Conservation (phyloP, 2,888 invertebrate genomes). For the Mythimna pallens region DNA sequence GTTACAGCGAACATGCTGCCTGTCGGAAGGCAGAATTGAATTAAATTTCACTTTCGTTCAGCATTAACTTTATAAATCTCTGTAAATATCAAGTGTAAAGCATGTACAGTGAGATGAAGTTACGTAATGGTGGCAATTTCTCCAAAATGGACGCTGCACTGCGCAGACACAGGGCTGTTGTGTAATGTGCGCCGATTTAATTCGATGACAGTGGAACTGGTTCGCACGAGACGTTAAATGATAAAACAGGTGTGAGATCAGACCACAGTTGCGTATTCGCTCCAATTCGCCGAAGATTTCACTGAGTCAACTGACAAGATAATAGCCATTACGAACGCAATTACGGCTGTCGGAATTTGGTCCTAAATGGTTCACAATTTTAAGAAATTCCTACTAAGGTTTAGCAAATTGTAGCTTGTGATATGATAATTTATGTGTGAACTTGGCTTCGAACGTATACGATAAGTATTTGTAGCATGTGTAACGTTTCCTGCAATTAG, state of each 20-base stretch:
- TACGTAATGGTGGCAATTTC: slow-evolving; percentile 77
- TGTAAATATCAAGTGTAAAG: slow-evolving; percentile 60
- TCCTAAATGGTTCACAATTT: slow-evolving; percentile 12
- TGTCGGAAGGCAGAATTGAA: slow-evolving; percentile 50
- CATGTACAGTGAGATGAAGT: slow-evolving; percentile 65
- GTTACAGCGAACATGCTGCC: slow-evolving; percentile 11
- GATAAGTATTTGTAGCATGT: slow-evolving; percentile 1
- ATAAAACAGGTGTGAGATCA: slow-evolving; percentile 51
- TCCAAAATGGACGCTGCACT: slow-evolving; percentile 71
- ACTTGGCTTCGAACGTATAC: slow-evolving; percentile 33
- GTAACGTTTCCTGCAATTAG: slow-evolving; percentile 26
- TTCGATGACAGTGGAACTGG: slow-evolving; percentile 71
- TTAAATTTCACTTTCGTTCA: slow-evolving; percentile 59
- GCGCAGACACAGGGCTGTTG: slow-evolving; percentile 66
- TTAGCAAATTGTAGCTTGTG: slow-evolving; percentile 2
- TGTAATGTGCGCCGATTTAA: slow-evolving; percentile 70
- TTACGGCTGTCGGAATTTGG: slow-evolving; percentile 38
- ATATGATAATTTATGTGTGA: slow-evolving; percentile 40
- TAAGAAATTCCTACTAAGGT: slow-evolving; percentile 15
- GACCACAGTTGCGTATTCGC: slow-evolving; percentile 35
- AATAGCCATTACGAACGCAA: slow-evolving; percentile 23
- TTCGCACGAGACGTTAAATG: slow-evolving; percentile 51
- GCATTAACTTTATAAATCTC: slow-evolving; percentile 53
- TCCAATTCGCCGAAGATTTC: slow-evolving; percentile 40
- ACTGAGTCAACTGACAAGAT: slow-evolving; percentile 22